These are phyloP conservation scores for Oscheius onirici DNA, from an alignment of 2,888 invertebrate genomes.

Conservation along the genomic window DNA sequence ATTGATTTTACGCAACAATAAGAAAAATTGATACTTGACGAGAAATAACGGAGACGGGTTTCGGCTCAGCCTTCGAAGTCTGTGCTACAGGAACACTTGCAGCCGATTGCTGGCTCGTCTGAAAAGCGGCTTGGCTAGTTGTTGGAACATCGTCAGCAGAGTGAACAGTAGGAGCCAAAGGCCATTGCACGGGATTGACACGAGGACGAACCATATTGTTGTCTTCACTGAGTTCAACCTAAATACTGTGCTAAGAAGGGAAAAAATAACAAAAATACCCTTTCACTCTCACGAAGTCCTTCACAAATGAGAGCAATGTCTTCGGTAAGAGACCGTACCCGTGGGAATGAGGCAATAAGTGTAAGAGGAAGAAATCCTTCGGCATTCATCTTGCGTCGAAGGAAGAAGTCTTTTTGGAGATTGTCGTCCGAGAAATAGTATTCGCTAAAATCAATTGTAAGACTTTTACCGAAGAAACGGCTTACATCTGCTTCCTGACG, in stretches of 20 bases:
- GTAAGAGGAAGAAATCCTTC: slow-evolving; percentile 92
- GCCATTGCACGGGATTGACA: slow-evolving; percentile 86
- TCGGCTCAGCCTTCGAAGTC: background rate
- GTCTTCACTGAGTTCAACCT: slow-evolving; percentile 52
- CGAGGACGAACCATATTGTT: slow-evolving; percentile 72
- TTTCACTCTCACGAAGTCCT: slow-evolving; percentile 84
- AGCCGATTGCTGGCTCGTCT: background rate
- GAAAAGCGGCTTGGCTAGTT: slow-evolving; percentile 18
- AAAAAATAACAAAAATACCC: slow-evolving; percentile 78
- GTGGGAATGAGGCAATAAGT: slow-evolving; percentile 93
- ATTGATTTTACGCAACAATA: background rate
- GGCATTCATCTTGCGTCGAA: slow-evolving; percentile 93
- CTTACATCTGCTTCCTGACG: slow-evolving; percentile 70
- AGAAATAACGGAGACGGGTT: background rate
- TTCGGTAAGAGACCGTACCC: slow-evolving; percentile 86
- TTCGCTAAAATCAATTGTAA: slow-evolving; percentile 89
- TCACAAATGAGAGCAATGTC: slow-evolving; percentile 86
- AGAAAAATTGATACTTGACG: background rate
- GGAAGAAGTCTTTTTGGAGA: slow-evolving; percentile 91
- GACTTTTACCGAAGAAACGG: background rate
- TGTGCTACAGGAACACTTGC: background rate
- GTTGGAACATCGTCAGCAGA: slow-evolving; percentile 39
- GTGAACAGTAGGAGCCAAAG: slow-evolving; percentile 73
- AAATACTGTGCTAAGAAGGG: background rate
- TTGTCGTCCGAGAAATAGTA: slow-evolving; percentile 99